A percentile compares a stretch with the other conserved stretches of the same genome.
Conservation (phyloP, 2,113 vertebrate species). For the Pholis gunnellus region DNA sequence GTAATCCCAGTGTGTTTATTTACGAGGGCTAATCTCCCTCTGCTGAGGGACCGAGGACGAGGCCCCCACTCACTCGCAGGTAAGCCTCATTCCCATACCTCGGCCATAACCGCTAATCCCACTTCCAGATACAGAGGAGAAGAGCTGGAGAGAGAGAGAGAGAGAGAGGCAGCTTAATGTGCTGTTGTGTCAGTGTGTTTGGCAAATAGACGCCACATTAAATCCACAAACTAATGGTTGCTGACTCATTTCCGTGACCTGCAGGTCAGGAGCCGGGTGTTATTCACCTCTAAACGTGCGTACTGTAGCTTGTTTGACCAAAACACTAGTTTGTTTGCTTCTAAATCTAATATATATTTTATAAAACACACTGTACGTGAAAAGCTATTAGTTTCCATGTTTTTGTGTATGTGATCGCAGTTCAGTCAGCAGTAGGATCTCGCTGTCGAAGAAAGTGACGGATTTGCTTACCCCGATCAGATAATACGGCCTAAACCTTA, state of each 20-base stretch:
- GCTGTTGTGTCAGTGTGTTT: conserved; percentile 33
- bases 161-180: conserved; percentile 12
- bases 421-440: neutral
- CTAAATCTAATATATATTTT: neutral
- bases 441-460: neutral
- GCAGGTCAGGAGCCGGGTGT: neutral
- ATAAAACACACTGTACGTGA: neutral
- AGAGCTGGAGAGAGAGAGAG: conserved; percentile 4
- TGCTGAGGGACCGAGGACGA: conserved; percentile 54
- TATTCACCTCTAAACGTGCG: neutral
- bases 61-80: conserved; percentile 57
- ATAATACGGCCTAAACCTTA: neutral
- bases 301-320: neutral
- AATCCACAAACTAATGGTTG: conserved; percentile 16
- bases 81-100: conserved; percentile 67
- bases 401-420: neutral
- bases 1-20: conserved; percentile 74
- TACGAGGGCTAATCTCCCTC: conserved; percentile 63
- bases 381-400: neutral
- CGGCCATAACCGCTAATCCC: conserved; percentile 64
- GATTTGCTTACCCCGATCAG: neutral
- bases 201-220: neutral
- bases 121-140: conserved; percentile 49
- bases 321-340: neutral
- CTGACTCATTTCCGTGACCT: conserved; percentile 19